A percentile compares a stretch with the other conserved stretches of the same genome.
Evolutionary conservation across 2,888 invertebrate species (phyloP).

Genomic region (Drosophila infuscata): DNA sequence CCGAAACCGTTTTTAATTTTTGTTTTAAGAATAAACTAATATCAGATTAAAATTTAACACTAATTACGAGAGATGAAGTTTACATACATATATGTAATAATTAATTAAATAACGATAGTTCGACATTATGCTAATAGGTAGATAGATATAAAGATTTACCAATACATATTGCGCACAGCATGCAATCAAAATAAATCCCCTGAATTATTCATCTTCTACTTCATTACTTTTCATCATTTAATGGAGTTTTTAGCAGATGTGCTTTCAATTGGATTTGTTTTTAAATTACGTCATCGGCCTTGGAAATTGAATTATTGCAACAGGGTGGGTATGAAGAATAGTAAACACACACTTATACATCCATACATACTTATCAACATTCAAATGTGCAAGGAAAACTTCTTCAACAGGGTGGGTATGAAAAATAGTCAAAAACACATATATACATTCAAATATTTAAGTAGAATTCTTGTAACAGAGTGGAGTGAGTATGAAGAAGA

Average conservation of each 20-base stretch:
- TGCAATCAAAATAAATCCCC: neutral
- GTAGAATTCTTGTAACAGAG: too few species aligned
- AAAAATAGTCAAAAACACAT: neutral
- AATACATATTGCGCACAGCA: slow-evolving; percentile 1
- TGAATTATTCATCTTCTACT: neutral
- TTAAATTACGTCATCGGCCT: slow-evolving; percentile 50
- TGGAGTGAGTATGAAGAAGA: too few species aligned
- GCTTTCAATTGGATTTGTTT: slow-evolving; percentile 35
- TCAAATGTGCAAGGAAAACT: neutral
- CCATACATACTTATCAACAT: neutral
- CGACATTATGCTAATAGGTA: neutral
- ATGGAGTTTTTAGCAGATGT: slow-evolving; percentile 1
- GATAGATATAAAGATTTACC: neutral
- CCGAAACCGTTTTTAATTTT: slow-evolving; percentile 14
- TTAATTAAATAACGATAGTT: slow-evolving; percentile 10
- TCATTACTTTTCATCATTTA: neutral
- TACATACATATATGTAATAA: slow-evolving; percentile 2
- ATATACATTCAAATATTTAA: neutral
- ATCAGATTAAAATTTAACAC: slow-evolving; percentile 18
- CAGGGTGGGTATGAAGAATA: slow-evolving; percentile 24
- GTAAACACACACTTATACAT: neutral
- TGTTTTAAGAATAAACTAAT: slow-evolving; percentile 30
- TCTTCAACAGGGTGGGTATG: neutral
- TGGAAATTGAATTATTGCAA: slow-evolving; percentile 21
- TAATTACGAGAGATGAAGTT: slow-evolving; percentile 23